Conservation (phyloP, 2,797 vertebrate genomes). For the Acrocephalus scirpaceus region DNA sequence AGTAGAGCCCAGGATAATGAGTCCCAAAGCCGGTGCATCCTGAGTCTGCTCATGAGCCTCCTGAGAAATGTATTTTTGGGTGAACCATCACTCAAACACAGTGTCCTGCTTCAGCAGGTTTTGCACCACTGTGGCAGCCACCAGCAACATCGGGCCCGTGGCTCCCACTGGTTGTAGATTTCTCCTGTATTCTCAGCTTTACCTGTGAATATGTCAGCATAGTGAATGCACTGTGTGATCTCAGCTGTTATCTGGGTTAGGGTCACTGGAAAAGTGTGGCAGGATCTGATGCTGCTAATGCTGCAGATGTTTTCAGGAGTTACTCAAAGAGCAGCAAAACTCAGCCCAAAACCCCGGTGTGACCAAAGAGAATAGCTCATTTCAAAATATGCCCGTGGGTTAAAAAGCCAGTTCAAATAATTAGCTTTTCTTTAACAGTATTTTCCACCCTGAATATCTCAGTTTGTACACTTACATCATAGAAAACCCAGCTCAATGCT, state of each 20-base stretch:
- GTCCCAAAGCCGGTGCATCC: background rate
- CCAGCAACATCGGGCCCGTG: fast-evolving
- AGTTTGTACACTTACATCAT: background rate
- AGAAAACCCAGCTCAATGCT: background rate
- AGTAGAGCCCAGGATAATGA: background rate
- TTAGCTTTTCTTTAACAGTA: slow-evolving; percentile 12
- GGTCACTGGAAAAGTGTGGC: background rate
- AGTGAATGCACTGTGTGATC: background rate
- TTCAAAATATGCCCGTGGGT: slow-evolving; percentile 10
- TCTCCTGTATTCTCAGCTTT: background rate
- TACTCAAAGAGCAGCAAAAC: slow-evolving; percentile 7
- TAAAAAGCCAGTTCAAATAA: slow-evolving; percentile 7
- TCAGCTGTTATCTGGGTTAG: background rate
- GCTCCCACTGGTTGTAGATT: background rate
- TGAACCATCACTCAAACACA: background rate
- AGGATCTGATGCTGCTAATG: background rate
- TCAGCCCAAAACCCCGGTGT: background rate
- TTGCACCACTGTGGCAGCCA: background rate
- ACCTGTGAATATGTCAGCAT: fast-evolving
- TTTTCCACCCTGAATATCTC: slow-evolving; percentile 49
- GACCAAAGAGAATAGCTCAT: background rate
- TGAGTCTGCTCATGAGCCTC: background rate
- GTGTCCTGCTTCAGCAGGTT: background rate
- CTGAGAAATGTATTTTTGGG: background rate
- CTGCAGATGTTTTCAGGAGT: background rate